Conservation (phyloP, 2,113 vertebrate species). For the Ceyx margarethae region DNA sequence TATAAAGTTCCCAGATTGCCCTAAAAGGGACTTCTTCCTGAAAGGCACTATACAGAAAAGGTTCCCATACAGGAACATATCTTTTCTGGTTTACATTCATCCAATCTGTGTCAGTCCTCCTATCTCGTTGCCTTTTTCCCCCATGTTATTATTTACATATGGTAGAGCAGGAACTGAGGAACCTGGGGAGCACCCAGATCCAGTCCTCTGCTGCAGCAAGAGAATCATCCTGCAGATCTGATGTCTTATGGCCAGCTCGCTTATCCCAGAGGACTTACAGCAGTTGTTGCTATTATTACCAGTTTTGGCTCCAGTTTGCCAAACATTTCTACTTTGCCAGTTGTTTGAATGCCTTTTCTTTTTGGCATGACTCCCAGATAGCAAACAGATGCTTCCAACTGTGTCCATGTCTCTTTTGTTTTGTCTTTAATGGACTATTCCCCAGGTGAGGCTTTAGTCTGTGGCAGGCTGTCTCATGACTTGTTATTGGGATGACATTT, state of each 20-base stretch:
- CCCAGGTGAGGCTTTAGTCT: conserved; percentile 13
- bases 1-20: neutral
- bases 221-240: neutral
- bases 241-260: neutral
- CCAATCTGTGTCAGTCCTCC: neutral
- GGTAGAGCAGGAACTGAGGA: neutral
- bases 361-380: neutral
- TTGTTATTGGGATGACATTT: conserved; percentile 62
- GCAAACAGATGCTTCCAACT: conserved; percentile 49
- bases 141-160: neutral
- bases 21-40: neutral
- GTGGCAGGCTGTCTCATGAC: conserved; percentile 16
- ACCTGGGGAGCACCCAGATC: neutral
- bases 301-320: conserved; percentile 2
- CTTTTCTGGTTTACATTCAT: neutral
- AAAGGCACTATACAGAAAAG: neutral
- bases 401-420: conserved; percentile 40
- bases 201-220: neutral
- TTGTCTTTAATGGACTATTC: conserved; percentile 40
- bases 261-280: neutral
- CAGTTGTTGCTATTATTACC: neutral
- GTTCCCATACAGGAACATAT: neutral
- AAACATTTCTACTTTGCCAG: conserved; percentile 45
- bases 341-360: conserved; percentile 37
- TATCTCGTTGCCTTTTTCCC: neutral